Evolutionary conservation across 1,140 invertebrate genomes (phyloP), one percentile per base, ranked within the genome.

Genomic region (Lepidotrigona ventralis): DNA sequence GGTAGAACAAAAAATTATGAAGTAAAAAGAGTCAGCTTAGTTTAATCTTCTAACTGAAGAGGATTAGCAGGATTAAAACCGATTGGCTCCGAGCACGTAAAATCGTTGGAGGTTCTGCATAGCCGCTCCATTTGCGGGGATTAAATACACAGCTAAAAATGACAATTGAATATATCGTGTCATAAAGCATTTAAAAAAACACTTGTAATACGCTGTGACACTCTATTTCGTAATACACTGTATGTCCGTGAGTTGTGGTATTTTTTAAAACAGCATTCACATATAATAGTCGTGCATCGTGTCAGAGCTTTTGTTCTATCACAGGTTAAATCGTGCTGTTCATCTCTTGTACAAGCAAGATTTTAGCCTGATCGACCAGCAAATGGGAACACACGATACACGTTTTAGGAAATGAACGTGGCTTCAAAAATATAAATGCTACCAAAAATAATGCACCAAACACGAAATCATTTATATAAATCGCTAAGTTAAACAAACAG

Each of bases 201-300:
- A 68, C 33, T 78, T 33, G 76, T 66, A 69, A 54, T 54, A 78
- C 64, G 51, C 29, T 46, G 64, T 54, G 76, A 68, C 26, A 23
- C 46, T 51, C 12, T 29, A 26, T 69, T 68, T 29, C 15, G 26
- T 53, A 29, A 70, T 69, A 82, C 74, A 69, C 54, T 51, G 70
- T 72, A 66, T 79, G 79, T 77, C 81, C 87, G 81, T 87, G 89
- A 84, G 63, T 86, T 87, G 85, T 85, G 70, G 78, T 86, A 79
- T 85, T 54, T 29, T 74, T 83, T 70, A 66, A 81, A 79, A 85
- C 60, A 72, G 81, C 89, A 90, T 90, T 89, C 86, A 90, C 89
- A 90, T 91, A 60, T 88, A 83, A 60, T 81, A 71, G 84, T 88
- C 90, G 90, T 92, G 90, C 90, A 90, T 84, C 60, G 81, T 82